Evolutionary conservation across 2,888 invertebrate species (phyloP).

Genomic region (Diloba caeruleocephala): DNA sequence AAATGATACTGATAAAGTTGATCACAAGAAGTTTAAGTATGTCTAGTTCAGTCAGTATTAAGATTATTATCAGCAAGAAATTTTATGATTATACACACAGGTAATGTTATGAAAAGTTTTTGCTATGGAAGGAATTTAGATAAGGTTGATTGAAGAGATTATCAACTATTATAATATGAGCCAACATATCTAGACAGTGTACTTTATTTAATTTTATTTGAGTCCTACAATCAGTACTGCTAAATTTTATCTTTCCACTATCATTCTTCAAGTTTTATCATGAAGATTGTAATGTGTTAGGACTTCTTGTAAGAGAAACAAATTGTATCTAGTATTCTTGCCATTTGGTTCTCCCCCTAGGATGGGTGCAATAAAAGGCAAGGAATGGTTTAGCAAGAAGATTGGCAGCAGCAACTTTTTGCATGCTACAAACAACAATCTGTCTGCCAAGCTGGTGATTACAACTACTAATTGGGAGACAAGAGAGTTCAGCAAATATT

Average conservation of each 20-base stretch:
- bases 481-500: no score
- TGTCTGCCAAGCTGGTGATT: no score
- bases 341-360: no score
- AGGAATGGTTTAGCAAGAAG: no score
- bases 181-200: neutral
- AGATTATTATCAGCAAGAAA: slow-evolving; percentile 2
- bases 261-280: neutral
- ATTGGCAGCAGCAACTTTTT: no score
- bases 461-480: no score
- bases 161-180: slow-evolving; percentile 1
- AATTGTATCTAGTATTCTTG: neutral
- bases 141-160: slow-evolving; percentile 10
- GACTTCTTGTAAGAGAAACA: neutral
- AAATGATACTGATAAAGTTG: no score
- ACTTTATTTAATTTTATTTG: neutral
- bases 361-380: no score
- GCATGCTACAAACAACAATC: no score
- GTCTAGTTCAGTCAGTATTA: slow-evolving; percentile 1
- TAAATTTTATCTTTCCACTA: neutral
- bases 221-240: neutral
- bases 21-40: no score
- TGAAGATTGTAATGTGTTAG: neutral
- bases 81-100: slow-evolving; percentile 14
- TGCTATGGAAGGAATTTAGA: slow-evolving; percentile 39
- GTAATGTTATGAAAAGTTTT: slow-evolving; percentile 16